Base-by-base conservation (phyloP, 2,888 invertebrate genomes). In the Leptopilina syphax region DNA sequence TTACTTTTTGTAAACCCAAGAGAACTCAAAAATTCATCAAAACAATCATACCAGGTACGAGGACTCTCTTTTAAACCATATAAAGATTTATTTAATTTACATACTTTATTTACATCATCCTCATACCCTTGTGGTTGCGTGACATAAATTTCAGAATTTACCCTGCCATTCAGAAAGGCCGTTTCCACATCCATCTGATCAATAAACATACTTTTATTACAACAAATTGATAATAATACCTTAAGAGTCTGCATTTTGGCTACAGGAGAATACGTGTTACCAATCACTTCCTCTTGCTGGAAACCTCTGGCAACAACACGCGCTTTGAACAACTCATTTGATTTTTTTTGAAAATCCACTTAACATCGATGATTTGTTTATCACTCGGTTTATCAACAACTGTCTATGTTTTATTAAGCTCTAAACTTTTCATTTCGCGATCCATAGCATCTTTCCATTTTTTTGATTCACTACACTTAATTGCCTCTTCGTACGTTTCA, bases 61-160 rank as follows among this genome's bases (percentile, higher is more conserved):
- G 85, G 84, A 57, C 82, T 85, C 81, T 85, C 84, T 65, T 77
- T 78, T 66, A 87, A 78, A 10, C 84, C 85, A 77, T 85, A 86
- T 18, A 86, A 77, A 6, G 85, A 27, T 27, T 27, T 27, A 27
- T 27, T 27, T 27, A 27, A 27, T 27, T 27, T 27, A 27, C 27
- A 27, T 27, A 27, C 27, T 27, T 27, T 27, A 27, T 27, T 27
- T 27, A 27, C 27, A 27, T 27, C 27, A 3, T 27, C 27, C 27
- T 27, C 27, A 27, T 27, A 27, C 27, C 27, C 27, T 27, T 27
- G 27, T 27, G 27, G 27, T 27, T 3, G 27, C 27, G 1, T 27
- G 27, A 27, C 27, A 3, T 27, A 27, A 27, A 27, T 27, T 27
- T 27, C 27, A 27, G 27, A 27, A 27, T 27, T 27, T 27, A 27